Conservation (phyloP, 2,797 vertebrate genomes). For the Scolopax rusticola region DNA sequence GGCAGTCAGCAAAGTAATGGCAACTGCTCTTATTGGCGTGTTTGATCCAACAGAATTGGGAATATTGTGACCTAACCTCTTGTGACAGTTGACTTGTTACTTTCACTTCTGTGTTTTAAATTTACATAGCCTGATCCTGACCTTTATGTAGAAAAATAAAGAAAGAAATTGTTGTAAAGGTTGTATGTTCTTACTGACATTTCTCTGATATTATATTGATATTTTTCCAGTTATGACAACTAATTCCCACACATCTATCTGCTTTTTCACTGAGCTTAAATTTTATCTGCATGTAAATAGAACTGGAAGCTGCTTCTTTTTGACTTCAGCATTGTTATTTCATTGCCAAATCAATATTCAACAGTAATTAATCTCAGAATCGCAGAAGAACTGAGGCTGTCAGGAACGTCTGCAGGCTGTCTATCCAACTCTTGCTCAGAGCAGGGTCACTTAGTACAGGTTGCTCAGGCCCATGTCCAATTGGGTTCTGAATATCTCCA, state of each 20-base stretch:
- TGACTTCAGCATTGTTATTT: neutral
- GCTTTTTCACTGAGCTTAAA: neutral
- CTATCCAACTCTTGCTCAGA: neutral
- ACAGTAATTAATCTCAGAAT: neutral
- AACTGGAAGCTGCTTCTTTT: neutral
- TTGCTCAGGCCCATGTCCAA: neutral
- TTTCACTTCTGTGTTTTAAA: neutral
- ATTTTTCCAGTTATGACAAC: neutral
- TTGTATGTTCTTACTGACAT: neutral
- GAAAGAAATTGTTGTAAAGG: neutral
- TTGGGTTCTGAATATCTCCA: neutral
- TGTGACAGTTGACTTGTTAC: neutral
- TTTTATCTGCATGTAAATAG: neutral
- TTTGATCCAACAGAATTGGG: neutral
- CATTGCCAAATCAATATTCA: neutral
- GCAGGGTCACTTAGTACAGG: neutral
- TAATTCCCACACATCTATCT: neutral
- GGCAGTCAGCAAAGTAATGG: neutral
- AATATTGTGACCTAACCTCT: neutral
- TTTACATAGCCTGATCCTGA: neutral
- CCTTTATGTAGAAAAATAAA: neutral
- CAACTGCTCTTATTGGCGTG: neutral
- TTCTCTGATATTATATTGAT: neutral
- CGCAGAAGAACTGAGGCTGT: neutral
- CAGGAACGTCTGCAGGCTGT: neutral